Evolutionary conservation across 2,888 invertebrate species (phyloP), one percentile per base, ranked within the genome.

Genomic region (Argyresthia goedartella): DNA sequence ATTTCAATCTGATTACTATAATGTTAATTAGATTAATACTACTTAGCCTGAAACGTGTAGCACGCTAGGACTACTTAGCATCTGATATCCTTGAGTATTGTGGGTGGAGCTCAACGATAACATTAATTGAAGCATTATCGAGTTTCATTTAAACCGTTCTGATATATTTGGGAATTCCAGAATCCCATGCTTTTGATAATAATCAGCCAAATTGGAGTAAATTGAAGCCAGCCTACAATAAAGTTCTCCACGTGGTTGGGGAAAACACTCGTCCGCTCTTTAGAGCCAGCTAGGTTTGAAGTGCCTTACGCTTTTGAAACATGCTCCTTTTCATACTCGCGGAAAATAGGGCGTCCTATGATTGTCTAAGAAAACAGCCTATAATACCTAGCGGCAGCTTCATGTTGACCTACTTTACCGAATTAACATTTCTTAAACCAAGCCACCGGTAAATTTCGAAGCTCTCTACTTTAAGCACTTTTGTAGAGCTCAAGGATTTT

Each of bases 1-100:
- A 13, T 11, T 50, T 13, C 25, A 25, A 50, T 42, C 43, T 34
- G 43, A 43, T 33, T 35, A 41, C 43, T 44, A 8, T 49, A 49
- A 42, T 49, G n/a, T 49, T 25, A 16, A 13, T 49, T 41, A 34
- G 4, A 41, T 11, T 10, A 25, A 41, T 41, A 16, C 25, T 49
- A 41, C n/a, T 41, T 42, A 11, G 34, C 14, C n/a, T 14, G 41
- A 49, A 45, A 62, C 75, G 72, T 79, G 77, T 70, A 64, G 71
- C 80, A 80, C 74, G 77, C 54, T 33, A 51, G 43, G 76, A 68
- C 64, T 59, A 62, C 61, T 73, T 67, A 64, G 61, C 73, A 73
- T 76, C 69, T 69, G 65, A 49, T 51, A 69, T 61, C 80, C 81
- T 81, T 81, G 78, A 73, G 79, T 79, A 78, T 72, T 78, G 63